Evolutionary conservation across 2,113 vertebrate species (phyloP), one percentile per base, ranked within the genome.

Genomic region (Ochotona princeps): DNA sequence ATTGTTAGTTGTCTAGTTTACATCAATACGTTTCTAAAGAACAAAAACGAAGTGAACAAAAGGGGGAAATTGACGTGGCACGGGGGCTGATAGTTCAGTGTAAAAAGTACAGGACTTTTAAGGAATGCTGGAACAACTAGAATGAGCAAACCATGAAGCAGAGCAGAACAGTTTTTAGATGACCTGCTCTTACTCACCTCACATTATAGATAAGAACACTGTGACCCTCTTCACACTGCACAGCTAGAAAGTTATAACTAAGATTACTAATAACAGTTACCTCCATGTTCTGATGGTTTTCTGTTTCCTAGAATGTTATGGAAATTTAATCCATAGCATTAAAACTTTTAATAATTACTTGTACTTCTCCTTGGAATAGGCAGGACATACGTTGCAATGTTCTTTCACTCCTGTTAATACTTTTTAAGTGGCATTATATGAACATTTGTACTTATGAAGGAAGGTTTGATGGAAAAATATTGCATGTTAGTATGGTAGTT

Each of bases 261-360:
- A 44, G 49, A 30, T 83, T 74, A 80, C 54, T 65, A 83, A 75
- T 70, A 83, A 66, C 32, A 20, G 26, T 83, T 93, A 7, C 67
- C 25, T 65, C 70, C 25, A 87, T 57, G 5, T 89, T 28, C 17
- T 73, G 38, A 85, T 74, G 2, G 81, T 86, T 84, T 78, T 72
- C n/a, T 65, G 0, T 11, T 78, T 2, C 60, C 32, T 95, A 85
- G 51, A 92, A 47, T 79, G 57, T 83, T 89, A 63, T 69, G 63
- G 72, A 91, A 90, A 73, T 87, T 65, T 87, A 70, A 91, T 91
- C 7, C 10, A n/a, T 75, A 91, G 25, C 47, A 61, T 74, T 87
- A 93, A 91, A 79, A 83, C 88, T 83, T 10, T 73, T 90, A 75
- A 49, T 81, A 47, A 84, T 75, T 75, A 89, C 25, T 74, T 94